Percentiles rank a stretch among this genome's conserved stretches.
phyloP scores from a whole-genome alignment of 2,888 invertebrate genomes.

The Acholoe squamosa region DNA sequence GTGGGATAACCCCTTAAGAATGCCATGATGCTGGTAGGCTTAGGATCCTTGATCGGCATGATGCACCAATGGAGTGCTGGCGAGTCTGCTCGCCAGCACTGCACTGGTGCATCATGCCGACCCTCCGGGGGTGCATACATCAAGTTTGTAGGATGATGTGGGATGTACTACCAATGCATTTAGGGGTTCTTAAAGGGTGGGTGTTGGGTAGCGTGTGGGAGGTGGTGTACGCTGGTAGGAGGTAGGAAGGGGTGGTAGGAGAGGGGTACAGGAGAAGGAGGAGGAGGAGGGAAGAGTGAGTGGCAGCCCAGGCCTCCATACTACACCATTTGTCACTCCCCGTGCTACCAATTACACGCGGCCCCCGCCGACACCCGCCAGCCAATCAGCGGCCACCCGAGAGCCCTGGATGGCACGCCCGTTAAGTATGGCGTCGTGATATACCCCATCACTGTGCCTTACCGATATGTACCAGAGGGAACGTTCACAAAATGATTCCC shows the following conservation, averaged over 20 bases:
- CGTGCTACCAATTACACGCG: constrained; percentile 47
- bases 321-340: constrained; percentile 43
- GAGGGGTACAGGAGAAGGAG: background rate
- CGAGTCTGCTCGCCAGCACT: too few relatives aligned
- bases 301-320: constrained; percentile 5
- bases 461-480: background rate
- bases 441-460: constrained; percentile 1
- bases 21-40: too few relatives aligned
- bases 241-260: background rate
- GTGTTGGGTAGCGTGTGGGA: background rate
- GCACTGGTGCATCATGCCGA: too few relatives aligned
- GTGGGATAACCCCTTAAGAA: background rate
- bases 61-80: too few relatives aligned
- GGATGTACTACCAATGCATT: too few relatives aligned
- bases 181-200: too few relatives aligned
- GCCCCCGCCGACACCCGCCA: constrained; percentile 27
- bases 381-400: constrained; percentile 58
- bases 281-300: constrained; percentile 9
- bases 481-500: too few relatives aligned
- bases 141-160: too few relatives aligned
- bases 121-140: too few relatives aligned
- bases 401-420: constrained; percentile 34
- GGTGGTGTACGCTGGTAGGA: background rate
- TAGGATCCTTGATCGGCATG: too few relatives aligned
- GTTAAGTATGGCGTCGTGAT: constrained; percentile 52